Evolutionary conservation across 1,140 invertebrate genomes (phyloP).

Genomic region (Drosophila paulistorum): DNA sequence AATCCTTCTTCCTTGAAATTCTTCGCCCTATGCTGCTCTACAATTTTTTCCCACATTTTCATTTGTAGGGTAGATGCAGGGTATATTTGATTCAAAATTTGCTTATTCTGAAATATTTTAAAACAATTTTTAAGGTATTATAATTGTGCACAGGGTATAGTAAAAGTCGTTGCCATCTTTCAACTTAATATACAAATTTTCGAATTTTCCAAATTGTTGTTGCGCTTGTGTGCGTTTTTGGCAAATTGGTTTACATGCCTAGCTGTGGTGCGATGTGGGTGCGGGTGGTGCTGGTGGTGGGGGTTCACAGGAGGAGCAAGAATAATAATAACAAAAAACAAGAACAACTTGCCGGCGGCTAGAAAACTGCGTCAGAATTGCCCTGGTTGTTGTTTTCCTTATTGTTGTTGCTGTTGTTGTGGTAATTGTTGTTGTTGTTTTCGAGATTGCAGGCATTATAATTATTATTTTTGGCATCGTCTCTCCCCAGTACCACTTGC

Average conservation of each 20-base stretch:
- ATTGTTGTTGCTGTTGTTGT: conserved; percentile 10
- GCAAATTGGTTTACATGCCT: conserved; percentile 58
- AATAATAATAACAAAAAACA: conserved; percentile 27
- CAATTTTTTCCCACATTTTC: background rate
- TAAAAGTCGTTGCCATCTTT: background rate
- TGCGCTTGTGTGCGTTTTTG: conserved; percentile 44
- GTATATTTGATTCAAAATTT: background rate
- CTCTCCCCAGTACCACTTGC: background rate
- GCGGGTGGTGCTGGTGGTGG: background rate
- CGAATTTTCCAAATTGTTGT: conserved; percentile 41
- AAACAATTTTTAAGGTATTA: background rate
- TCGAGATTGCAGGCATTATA: conserved; percentile 46
- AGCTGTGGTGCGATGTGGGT: background rate
- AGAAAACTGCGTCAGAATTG: conserved; percentile 37
- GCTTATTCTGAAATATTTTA: background rate
- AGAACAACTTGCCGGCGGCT: conserved; percentile 24
- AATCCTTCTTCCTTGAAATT: background rate
- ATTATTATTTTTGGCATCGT: conserved; percentile 40
- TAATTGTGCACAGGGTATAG: background rate
- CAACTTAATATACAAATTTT: background rate
- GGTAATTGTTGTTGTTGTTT: conserved; percentile 21
- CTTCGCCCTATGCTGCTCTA: background rate
- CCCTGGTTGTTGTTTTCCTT: background rate
- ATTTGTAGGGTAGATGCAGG: background rate
- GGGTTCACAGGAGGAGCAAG: background rate